These are phyloP conservation scores for Tipula helvola DNA, from an alignment of 2,888 invertebrate genomes.

Conservation along the genomic window DNA sequence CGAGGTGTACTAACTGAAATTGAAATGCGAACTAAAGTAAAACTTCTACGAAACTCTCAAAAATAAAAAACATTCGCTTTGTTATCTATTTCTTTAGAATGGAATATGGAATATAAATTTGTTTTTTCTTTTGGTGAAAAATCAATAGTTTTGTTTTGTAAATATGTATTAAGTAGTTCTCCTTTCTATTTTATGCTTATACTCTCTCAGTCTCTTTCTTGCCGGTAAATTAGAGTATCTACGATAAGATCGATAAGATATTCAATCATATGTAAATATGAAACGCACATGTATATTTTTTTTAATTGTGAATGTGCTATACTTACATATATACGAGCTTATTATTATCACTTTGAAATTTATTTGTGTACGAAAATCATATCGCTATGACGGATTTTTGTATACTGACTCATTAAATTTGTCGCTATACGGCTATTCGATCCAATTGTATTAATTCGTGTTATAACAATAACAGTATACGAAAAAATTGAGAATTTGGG, in stretches of 20 bases:
- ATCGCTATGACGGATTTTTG: too few relatives aligned
- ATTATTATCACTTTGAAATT: too few relatives aligned
- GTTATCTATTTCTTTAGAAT: not conserved
- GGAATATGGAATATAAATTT: not conserved
- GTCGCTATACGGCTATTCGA: too few relatives aligned
- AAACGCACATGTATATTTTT: not conserved
- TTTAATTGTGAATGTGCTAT: not conserved
- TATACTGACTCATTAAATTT: too few relatives aligned
- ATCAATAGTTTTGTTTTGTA: not conserved
- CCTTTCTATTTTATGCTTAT: not conserved
- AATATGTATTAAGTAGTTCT: not conserved
- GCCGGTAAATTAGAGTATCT: not conserved
- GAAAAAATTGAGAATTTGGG: not conserved
- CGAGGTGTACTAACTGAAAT: not conserved
- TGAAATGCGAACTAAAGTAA: not conserved
- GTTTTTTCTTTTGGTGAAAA: not conserved
- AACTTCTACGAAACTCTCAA: not conserved
- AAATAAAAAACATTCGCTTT: not conserved
- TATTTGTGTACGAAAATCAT: too few relatives aligned
- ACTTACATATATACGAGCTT: not conserved
- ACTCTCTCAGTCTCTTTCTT: not conserved
- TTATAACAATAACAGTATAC: not conserved
- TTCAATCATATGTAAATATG: not conserved
- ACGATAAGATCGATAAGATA: not conserved
- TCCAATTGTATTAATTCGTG: too few relatives aligned